Evolutionary conservation across 1,140 invertebrate genomes (phyloP).

Genomic region (Eumeta japonica): DNA sequence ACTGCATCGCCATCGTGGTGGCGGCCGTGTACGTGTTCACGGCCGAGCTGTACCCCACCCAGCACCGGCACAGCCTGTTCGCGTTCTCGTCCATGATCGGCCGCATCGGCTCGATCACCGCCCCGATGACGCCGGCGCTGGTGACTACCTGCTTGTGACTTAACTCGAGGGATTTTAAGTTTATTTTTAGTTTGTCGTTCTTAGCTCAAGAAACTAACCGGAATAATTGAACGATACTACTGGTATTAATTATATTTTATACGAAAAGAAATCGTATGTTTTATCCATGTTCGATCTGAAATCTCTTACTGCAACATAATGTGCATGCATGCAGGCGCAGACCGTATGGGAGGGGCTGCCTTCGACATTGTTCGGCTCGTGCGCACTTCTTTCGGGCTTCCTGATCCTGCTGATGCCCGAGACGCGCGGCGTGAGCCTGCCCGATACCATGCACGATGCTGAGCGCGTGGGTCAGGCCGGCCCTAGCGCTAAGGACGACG

Average conservation of each 20-base stretch:
- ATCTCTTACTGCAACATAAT: not conserved
- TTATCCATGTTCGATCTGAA: too few species aligned
- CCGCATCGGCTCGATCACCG: conserved; percentile 69
- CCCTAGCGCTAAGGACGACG: too few species aligned
- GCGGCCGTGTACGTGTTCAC: conserved; percentile 69
- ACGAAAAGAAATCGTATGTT: too few species aligned
- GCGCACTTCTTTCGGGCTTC: conserved; percentile 60
- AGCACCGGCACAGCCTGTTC: conserved; percentile 65
- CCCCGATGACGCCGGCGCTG: conserved; percentile 68
- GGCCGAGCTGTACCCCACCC: conserved; percentile 70
- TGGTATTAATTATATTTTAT: too few species aligned
- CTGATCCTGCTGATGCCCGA: conserved; percentile 66
- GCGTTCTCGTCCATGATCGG: conserved; percentile 71
- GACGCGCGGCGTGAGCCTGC: conserved; percentile 65
- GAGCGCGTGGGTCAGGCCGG: conserved; percentile 52
- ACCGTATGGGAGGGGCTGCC: conserved; percentile 38
- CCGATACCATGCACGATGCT: conserved; percentile 69
- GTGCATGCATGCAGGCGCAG: conserved; percentile 5
- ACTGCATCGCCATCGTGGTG: conserved; percentile 67
- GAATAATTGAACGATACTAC: too few species aligned
- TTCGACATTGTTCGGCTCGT: conserved; percentile 62
- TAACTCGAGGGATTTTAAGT: too few species aligned
- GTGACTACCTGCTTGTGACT: conserved; percentile 45
- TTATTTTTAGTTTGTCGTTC: too few species aligned
- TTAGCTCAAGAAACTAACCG: too few species aligned